phyloP scores from a whole-genome alignment of 2,113 vertebrate genomes.

The Lepus timidus region DNA sequence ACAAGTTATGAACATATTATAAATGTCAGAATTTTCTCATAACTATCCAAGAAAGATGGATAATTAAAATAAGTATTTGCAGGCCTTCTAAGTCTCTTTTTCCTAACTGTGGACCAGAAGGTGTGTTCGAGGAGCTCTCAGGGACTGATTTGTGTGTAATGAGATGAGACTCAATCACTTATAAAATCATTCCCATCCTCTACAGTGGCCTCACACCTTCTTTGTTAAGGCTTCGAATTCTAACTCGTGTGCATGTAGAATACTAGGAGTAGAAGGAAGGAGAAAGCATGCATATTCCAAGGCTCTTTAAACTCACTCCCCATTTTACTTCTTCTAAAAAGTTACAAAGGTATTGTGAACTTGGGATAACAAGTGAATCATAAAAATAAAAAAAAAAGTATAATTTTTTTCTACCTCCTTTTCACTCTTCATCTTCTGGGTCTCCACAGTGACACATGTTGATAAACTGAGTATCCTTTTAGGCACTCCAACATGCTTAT shows the following conservation, averaged over 20 bases:
- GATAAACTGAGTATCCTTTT: neutral
- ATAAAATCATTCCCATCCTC: neutral
- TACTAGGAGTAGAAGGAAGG: neutral
- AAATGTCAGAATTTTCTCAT: conserved; percentile 4
- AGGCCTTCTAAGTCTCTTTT: neutral
- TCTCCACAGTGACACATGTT: neutral
- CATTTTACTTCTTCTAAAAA: conserved; percentile 28
- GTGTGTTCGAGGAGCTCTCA: neutral
- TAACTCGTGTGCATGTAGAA: neutral
- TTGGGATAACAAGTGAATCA: neutral
- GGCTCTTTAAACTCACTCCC: neutral
- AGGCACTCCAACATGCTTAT: neutral
- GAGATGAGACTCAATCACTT: neutral
- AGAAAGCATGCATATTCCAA: neutral
- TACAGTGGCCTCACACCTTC: neutral
- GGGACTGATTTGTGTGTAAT: neutral
- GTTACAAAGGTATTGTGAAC: neutral
- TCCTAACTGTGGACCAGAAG: neutral
- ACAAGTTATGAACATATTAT: neutral
- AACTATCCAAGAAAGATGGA: neutral
- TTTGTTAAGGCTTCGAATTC: neutral
- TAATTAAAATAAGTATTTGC: neutral
- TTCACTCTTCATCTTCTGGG: neutral
- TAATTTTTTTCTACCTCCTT: neutral
- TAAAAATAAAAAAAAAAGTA: neutral